Evolutionary conservation across 2,113 vertebrate genomes (phyloP).

Genomic region (Pseudolaguvia tuberculata): DNA sequence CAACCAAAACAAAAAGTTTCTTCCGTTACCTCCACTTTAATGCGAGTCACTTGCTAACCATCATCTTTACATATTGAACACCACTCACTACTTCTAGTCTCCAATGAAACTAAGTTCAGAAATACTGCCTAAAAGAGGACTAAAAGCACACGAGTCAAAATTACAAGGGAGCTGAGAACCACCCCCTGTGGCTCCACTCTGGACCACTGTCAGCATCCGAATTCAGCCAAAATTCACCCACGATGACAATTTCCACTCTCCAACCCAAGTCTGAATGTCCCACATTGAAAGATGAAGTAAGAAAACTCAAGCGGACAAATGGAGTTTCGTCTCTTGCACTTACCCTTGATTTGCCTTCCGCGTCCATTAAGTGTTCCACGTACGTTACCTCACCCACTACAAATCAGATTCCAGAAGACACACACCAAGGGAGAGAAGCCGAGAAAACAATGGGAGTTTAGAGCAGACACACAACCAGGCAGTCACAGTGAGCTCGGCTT

Average conservation of each 20-base stretch:
- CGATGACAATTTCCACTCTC: conserved; percentile 59
- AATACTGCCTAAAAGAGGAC: conserved; percentile 54
- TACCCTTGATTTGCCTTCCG: conserved; percentile 99
- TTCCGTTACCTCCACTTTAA: conserved; percentile 13
- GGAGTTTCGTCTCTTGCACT: conserved; percentile 86
- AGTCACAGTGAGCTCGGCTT: conserved; percentile 89
- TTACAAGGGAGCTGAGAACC: conserved; percentile 57
- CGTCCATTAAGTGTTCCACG: conserved; percentile 99
- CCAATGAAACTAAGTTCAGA: conserved; percentile 56
- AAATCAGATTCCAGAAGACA: conserved; percentile 99
- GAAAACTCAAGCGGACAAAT: conserved; percentile 72
- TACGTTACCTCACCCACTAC: conserved; percentile 99
- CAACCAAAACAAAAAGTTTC: conserved; percentile 20
- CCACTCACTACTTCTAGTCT: conserved; percentile 43
- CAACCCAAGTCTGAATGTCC: conserved; percentile 58
- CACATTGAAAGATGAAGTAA: conserved; percentile 57
- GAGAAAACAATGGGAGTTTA: conserved; percentile 99
- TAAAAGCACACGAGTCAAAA: conserved; percentile 59
- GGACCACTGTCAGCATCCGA: conserved; percentile 60
- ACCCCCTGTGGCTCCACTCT: conserved; percentile 55
- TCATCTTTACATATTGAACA: conserved; percentile 41
- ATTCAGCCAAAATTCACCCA: conserved; percentile 51
- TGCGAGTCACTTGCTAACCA: conserved; percentile 2
- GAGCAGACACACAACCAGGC: conserved; percentile 90
- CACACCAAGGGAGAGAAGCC: conserved; percentile 99